Evolutionary conservation across 2,113 vertebrate genomes (phyloP), one percentile per base, ranked within the genome.

Genomic region (Willisornis vidua): DNA sequence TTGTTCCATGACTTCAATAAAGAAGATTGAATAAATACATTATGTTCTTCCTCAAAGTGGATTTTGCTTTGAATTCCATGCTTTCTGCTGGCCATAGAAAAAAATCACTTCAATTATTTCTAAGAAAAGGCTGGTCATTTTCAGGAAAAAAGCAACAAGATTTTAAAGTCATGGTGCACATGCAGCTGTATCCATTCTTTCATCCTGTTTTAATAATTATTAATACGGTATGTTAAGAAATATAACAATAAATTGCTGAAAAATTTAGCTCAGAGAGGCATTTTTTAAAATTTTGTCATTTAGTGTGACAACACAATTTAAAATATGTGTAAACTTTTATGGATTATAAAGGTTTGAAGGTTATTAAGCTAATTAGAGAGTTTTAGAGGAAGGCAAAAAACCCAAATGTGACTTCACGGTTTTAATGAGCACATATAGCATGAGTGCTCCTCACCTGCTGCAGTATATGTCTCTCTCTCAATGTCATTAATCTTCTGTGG

Each of bases 401-500:
- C 66, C 61, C 2, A 95, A 7, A 76, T 29, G 13, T 20, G 25
- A 74, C 19, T 82, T 94, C 45, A 58, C 18, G 52, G 74, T 45
- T 80, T 76, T 61, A 77, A 8, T 25, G 23, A 96, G 62, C 12
- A 61, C 4, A 85, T 25, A 90, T 17, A 39, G 46, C 24, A 49
- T 63, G 35, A 95, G 54, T 43, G 79, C 18, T 90, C 93, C 98
- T 98, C 98, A 99, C 99, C 99, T 99, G 99, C 94, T 99, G 99
- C 48, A 99, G 98, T 90, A 99, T 98, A 58, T 99, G 99, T 95
- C 99, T 98, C 97, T 99, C 99, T 97, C 99, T 98, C 90, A 99
- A 94, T 23, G 99, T 98, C 99, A 99, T 99, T 97, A 99, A 98
- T 97, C 99, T 98, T 98, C 99, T 99, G 98, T 99, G 99, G 70